Evolutionary conservation across 2,113 vertebrate species (phyloP), one percentile per base, ranked within the genome.

Genomic region (Megaleporinus macrocephalus): DNA sequence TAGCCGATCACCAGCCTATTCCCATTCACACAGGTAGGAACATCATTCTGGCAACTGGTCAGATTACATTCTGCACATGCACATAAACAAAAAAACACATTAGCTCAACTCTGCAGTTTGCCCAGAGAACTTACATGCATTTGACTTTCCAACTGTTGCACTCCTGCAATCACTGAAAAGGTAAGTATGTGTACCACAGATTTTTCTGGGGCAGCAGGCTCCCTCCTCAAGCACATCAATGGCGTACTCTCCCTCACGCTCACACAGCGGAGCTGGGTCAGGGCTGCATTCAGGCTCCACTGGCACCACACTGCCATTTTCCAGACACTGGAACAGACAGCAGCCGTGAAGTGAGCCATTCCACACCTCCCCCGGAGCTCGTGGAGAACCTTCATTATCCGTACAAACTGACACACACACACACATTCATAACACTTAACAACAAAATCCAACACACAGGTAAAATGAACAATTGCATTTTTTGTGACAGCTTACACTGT

Each of bases 191-290:
- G n/a, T 93, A 98, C 98, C 96, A 75, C 98, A 99, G 62, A 99
- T 92, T 92, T 97, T 94, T 87, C 94, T 96, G 63, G 95, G 93
- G 83, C 98, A 99, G 88, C 98, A 99, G 80, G 90, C 95, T 82
- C 92, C 88, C 86, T 96, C 94, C 88, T 98, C 95, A 7, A 92
- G 76, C 3, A 97, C 90, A 51, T 90, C 89, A 74, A 98, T 80
- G 0, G 97, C 90, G 65, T 96, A 93, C 91, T 99, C 97, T 16
- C 96, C 97, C 88, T 97, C 95, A 72, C 96, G 91, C 86, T 96
- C 94, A 92, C 98, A 99, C 22, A 93, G 73, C 0, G 93, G 96
- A 0, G 89, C 41, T 0, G 93, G 89, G 51, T 95, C 91, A n/a
- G 95, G 81, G 13, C 78, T 89, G 84, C 98, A 99, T 51, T 96